These are phyloP conservation scores for Enchytraeus crypticus DNA, from an alignment of 2,888 invertebrate genomes.

Conservation along the genomic window DNA sequence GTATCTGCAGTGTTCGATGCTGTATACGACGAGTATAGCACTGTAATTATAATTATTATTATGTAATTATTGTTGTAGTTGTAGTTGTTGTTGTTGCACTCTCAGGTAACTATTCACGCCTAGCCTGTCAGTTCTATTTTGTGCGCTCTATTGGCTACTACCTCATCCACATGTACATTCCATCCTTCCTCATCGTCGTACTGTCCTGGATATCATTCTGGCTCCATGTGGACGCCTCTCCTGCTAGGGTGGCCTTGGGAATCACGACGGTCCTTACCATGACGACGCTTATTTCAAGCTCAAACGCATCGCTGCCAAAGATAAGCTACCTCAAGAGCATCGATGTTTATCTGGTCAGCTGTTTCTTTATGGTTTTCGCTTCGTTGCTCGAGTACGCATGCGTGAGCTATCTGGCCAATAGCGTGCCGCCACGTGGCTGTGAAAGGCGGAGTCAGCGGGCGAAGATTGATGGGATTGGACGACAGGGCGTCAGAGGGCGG, in stretches of 20 bases:
- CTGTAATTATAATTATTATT: too few relatives aligned
- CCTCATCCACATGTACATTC: slow-evolving; percentile 54
- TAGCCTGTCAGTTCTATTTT: slow-evolving; percentile 61
- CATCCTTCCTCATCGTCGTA: slow-evolving; percentile 52
- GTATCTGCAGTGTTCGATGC: too few relatives aligned
- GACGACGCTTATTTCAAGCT: slow-evolving; percentile 48
- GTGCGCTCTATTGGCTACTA: slow-evolving; percentile 72
- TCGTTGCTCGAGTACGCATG: slow-evolving; percentile 94
- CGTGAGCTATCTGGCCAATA: slow-evolving; percentile 71
- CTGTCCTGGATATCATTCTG: slow-evolving; percentile 63
- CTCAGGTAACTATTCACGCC: slow-evolving; percentile 46
- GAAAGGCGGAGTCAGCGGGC: too few relatives aligned
- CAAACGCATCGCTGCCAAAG: slow-evolving; percentile 47
- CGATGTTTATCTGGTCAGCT: slow-evolving; percentile 91
- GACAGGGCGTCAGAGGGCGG: too few relatives aligned
- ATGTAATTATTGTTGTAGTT: too few relatives aligned
- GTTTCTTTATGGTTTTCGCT: slow-evolving; percentile 98
- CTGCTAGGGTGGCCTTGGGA: slow-evolving; percentile 43
- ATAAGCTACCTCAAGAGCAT: slow-evolving; percentile 54
- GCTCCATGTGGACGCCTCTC: slow-evolving; percentile 46
- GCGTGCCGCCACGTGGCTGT: too few relatives aligned
- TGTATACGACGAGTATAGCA: too few relatives aligned
- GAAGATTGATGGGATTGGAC: too few relatives aligned
- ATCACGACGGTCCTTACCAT: slow-evolving; percentile 48
- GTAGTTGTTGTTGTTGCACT: too few relatives aligned